Conservation (phyloP, 2,888 invertebrate species). For the Nomada ruficornis region DNA sequence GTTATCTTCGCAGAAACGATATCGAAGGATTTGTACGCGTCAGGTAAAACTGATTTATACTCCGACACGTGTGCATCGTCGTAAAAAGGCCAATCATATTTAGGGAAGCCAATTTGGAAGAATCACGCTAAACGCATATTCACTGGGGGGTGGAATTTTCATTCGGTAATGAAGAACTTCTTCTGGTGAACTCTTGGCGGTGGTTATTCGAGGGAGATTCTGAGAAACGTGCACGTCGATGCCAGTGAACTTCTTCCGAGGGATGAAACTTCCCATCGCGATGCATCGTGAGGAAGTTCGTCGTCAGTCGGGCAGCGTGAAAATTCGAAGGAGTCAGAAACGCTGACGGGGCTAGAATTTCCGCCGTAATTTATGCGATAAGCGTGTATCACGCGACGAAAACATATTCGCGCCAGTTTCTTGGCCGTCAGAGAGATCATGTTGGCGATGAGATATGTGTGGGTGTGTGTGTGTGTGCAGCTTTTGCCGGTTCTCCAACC, state of each 20-base stretch:
- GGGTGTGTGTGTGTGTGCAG: background rate
- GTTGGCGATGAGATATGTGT: background rate
- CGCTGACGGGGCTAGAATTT: conserved; percentile 18
- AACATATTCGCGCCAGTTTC: conserved; percentile 6
- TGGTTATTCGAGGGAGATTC: background rate
- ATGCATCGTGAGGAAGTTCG: conserved; percentile 23
- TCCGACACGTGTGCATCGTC: background rate
- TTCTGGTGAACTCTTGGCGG: background rate
- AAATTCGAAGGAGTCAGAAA: background rate
- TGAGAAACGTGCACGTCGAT: background rate
- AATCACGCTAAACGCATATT: background rate
- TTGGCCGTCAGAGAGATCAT: conserved; percentile 1
- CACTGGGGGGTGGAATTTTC: background rate
- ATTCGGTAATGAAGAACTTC: background rate
- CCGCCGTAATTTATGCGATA: conserved; percentile 39
- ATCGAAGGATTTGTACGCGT: too few species aligned
- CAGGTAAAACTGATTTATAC: background rate
- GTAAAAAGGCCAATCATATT: background rate
- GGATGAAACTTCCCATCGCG: conserved; percentile 4
- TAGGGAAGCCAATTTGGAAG: background rate
- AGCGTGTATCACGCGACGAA: conserved; percentile 13
- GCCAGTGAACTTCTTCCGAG: background rate
- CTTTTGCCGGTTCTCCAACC: background rate
- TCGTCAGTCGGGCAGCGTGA: conserved; percentile 14
- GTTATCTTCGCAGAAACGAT: too few species aligned